Conservation (phyloP, 2,888 invertebrate species). For the Diarsia brunnea region DNA sequence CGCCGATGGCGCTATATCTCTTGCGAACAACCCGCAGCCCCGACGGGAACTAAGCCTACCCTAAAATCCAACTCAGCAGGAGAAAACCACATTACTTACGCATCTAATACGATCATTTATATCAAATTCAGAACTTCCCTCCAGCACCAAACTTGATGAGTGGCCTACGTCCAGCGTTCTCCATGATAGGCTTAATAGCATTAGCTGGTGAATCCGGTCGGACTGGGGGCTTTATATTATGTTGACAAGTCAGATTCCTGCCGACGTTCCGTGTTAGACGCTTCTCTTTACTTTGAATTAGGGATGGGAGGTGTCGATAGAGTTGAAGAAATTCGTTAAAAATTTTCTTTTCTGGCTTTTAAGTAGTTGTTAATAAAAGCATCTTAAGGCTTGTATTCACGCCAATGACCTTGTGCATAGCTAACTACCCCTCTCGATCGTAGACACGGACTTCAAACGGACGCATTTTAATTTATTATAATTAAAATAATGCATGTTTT, state of each 20-base stretch:
- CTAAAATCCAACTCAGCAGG: neutral
- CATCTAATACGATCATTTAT: neutral
- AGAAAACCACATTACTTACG: neutral
- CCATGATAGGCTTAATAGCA: constrained; percentile 53
- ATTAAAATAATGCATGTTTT: too few species aligned
- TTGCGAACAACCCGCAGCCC: too few species aligned
- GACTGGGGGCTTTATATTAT: constrained; percentile 57
- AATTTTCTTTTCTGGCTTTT: too few species aligned
- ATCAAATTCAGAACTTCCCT: neutral
- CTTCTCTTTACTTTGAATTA: constrained; percentile 58
- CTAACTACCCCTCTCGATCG: too few species aligned
- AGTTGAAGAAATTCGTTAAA: neutral
- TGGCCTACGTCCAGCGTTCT: constrained; percentile 26
- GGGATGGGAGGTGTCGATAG: constrained; percentile 67
- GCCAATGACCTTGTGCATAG: too few species aligned
- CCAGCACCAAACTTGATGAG: constrained; percentile 13
- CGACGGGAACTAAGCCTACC: too few species aligned
- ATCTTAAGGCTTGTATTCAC: too few species aligned
- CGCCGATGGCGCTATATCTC: too few species aligned
- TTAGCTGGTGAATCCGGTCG: constrained; percentile 34
- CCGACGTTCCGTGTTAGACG: constrained; percentile 48
- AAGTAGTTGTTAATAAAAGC: too few species aligned
- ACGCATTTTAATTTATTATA: too few species aligned
- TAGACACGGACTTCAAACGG: too few species aligned
- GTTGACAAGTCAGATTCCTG: constrained; percentile 68